Evolutionary conservation across 1,140 invertebrate species (phyloP).

Genomic region (Zaprionus camerounensis): DNA sequence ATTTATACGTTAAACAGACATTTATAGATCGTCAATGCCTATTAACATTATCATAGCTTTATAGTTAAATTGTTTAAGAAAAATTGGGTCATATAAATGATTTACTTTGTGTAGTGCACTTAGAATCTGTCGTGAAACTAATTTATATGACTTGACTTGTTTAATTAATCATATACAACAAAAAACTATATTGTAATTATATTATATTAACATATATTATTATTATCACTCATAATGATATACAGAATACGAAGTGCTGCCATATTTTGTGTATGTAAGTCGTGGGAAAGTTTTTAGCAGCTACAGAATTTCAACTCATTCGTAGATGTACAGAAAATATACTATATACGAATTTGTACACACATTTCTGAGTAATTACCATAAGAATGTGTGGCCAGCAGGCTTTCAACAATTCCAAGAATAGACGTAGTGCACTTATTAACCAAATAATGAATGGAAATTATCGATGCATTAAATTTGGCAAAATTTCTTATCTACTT

Average conservation of each 20-base stretch:
- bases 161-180: no score
- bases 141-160: background rate
- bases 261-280: no score
- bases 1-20: background rate
- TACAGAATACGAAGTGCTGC: no score
- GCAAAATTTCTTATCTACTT: background rate
- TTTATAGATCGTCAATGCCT: background rate
- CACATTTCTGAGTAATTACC: conserved; percentile 20
- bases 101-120: background rate
- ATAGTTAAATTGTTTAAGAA: background rate
- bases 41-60: background rate
- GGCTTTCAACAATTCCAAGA: conserved; percentile 28
- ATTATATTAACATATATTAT: no score
- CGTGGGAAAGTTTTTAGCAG: no score
- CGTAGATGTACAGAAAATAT: background rate
- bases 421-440: conserved; percentile 8
- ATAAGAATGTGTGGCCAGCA: conserved; percentile 2
- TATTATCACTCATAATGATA: no score
- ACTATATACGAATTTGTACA: conserved; percentile 22
- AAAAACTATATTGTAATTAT: no score
- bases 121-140: background rate
- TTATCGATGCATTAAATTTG: conserved; percentile 14
- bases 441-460: conserved; percentile 3
- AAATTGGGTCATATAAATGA: no score
- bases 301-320: no score